phyloP scores from a whole-genome alignment of 2,797 vertebrate genomes.

The Tokudaia tokunoshimensis region DNA sequence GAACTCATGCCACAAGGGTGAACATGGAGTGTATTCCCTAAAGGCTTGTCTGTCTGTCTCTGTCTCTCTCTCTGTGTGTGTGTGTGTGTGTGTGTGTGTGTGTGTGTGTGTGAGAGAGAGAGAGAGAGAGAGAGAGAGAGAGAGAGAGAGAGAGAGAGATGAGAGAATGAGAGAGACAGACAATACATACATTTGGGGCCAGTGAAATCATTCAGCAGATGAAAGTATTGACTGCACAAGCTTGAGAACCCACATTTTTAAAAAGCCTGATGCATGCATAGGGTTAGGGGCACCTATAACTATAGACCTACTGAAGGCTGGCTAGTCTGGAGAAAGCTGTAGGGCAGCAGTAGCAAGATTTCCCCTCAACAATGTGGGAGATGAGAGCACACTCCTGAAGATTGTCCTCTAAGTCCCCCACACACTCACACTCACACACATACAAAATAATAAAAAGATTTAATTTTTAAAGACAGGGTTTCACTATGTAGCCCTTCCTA shows the following conservation, averaged over 20 bases:
- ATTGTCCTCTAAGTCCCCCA: neutral
- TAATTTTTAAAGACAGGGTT: neutral
- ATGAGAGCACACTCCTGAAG: neutral
- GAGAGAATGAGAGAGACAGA: no score
- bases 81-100: neutral
- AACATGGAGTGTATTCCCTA: neutral
- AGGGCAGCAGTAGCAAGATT: neutral
- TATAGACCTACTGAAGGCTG: neutral
- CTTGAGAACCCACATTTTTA: neutral
- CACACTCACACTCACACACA: neutral
- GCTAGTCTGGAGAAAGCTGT: neutral
- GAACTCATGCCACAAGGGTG: neutral
- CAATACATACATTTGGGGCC: neutral
- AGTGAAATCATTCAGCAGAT: neutral
- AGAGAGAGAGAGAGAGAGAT: no score
- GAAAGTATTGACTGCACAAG: neutral
- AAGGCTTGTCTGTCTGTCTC: neutral
- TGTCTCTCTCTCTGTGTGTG: neutral
- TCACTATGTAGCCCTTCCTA: neutral
- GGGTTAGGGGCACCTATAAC: neutral
- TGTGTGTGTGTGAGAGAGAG: no score
- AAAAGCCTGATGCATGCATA: neutral
- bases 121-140: no score
- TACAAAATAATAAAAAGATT: neutral
- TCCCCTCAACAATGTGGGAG: neutral